Percentiles rank a stretch among this genome's conserved stretches.
phyloP scores from a whole-genome alignment of 2,113 vertebrate genomes.

The Kryptolebias marmoratus region DNA sequence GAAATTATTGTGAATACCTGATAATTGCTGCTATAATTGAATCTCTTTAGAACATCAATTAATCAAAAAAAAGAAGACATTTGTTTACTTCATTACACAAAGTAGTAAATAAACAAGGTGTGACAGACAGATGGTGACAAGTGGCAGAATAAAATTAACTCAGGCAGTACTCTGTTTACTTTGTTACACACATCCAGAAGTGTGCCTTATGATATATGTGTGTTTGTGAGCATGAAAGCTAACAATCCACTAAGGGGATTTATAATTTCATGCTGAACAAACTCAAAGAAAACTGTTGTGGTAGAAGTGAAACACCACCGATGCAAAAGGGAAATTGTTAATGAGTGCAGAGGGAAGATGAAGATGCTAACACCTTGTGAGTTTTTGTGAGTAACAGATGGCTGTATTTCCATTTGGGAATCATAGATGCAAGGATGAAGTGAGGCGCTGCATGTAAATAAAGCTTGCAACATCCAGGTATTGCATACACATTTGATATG shows the following conservation, averaged over 20 bases:
- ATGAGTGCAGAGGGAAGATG: constrained; percentile 62
- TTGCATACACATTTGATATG: constrained; percentile 11
- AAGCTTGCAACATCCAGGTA: constrained; percentile 25
- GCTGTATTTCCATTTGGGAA: constrained; percentile 55
- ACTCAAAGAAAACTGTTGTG: constrained; percentile 30
- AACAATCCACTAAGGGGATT: constrained; percentile 25
- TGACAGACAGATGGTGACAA: constrained; percentile 54
- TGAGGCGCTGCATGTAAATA: constrained; percentile 41
- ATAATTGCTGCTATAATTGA: constrained; percentile 38
- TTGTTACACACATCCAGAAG: not conserved
- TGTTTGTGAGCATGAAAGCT: not conserved
- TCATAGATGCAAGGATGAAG: constrained; percentile 37
- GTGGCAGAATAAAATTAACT: constrained; percentile 49
- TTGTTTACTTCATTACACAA: constrained; percentile 23
- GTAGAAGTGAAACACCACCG: constrained; percentile 16
- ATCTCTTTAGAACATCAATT: constrained; percentile 34
- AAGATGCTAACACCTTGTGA: constrained; percentile 60
- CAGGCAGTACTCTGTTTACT: constrained; percentile 31
- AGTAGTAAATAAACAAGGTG: constrained; percentile 50
- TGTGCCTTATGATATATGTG: constrained; percentile 3
- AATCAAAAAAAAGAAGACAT: constrained; percentile 27
- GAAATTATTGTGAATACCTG: no score
- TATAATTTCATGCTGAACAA: constrained; percentile 29
- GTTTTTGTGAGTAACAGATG: constrained; percentile 63
- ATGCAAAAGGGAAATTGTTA: constrained; percentile 61